Base-by-base conservation (phyloP, 2,113 vertebrate species). In the Gymnarchus niloticus region DNA sequence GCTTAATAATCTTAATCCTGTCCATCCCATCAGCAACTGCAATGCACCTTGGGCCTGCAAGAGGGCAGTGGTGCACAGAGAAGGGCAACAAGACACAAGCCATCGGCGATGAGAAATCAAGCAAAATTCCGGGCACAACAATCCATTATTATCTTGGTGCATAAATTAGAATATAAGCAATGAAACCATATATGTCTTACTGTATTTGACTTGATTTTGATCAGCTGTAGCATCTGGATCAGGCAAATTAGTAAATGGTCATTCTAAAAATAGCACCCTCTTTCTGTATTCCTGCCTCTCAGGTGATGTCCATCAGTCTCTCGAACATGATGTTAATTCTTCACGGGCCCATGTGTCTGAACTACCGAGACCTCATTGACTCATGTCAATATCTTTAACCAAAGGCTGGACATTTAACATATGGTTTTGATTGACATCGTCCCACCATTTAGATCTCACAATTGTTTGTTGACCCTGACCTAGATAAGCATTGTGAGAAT, bases 1-100 rank as follows among this genome's bases (percentile, higher is more conserved):
- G 56, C 37, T 83, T 83, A 21, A 83, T 44, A 17, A 57, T 37
- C 52, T 83, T 83, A 51, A 83, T 48, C 82, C 54, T 25, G 82
- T 83, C 82, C 82, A 83, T 83, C 82, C 82, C 82, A 83, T 59
- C 82, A 83, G 54, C 56, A 59, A 28, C 7, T 23, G 23, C 33
- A 54, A n/a, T 25, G 23, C 28, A 8, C 82, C 82, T 33, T 9
- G 17, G 82, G 56, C 54, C 82, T 44, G 56, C 33, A 83, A 28
- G 10, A 21, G 56, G 56, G 56, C 23, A 1, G n/a, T n/a, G 23
- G 23, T 48, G 14, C 5, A 23, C 5, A 33, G 14, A 25, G 19
- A 8, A 21, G 78, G 21, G 3, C n/a, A n/a, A 51, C 49, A 3
- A 81, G 48, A 56, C 25, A 9, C 7, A 7, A 51, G 51, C 19